Percentiles rank a stretch among this genome's conserved stretches.
phyloP scores from a whole-genome alignment of 2,113 vertebrate species.

The Rhipidura dahli region DNA sequence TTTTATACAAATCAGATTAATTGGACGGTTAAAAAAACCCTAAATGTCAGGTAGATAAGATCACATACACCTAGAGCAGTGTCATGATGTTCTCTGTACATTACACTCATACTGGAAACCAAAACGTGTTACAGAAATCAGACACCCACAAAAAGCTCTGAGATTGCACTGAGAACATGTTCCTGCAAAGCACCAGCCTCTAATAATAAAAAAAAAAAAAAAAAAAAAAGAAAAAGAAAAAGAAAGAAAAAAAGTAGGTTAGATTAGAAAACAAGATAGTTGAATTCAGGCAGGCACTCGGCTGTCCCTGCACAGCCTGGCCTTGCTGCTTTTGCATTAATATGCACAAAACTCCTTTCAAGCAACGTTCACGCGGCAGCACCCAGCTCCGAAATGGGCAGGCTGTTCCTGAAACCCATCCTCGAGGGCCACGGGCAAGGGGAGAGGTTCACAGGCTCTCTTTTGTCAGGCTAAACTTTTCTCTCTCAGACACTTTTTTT shows the following conservation, averaged over 20 bases:
- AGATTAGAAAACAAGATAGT: conserved; percentile 59
- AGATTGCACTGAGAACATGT: conserved; percentile 28
- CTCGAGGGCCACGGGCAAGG: background rate
- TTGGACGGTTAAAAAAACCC: conserved; percentile 7
- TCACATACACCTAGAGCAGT: conserved; percentile 29
- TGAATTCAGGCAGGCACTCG: conserved; percentile 1
- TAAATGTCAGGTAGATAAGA: conserved; percentile 59
- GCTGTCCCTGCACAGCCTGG: background rate
- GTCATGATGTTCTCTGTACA: background rate
- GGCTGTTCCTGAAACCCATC: background rate
- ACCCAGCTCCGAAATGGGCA: background rate
- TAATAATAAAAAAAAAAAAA: background rate
- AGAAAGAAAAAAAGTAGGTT: conserved; percentile 32
- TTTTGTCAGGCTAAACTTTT: background rate
- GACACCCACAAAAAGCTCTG: conserved; percentile 16
- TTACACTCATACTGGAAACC: conserved; percentile 41
- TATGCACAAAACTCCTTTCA: conserved; percentile 33
- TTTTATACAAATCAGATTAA: conserved; percentile 44
- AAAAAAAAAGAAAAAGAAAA: background rate
- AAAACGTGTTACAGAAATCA: conserved; percentile 19
- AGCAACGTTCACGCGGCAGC: background rate
- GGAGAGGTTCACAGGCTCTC: background rate
- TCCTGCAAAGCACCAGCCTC: background rate
- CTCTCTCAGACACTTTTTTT: background rate
- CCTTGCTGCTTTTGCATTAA: background rate